Conservation (phyloP, 2,797 vertebrate species). For the Galago senegalensis region DNA sequence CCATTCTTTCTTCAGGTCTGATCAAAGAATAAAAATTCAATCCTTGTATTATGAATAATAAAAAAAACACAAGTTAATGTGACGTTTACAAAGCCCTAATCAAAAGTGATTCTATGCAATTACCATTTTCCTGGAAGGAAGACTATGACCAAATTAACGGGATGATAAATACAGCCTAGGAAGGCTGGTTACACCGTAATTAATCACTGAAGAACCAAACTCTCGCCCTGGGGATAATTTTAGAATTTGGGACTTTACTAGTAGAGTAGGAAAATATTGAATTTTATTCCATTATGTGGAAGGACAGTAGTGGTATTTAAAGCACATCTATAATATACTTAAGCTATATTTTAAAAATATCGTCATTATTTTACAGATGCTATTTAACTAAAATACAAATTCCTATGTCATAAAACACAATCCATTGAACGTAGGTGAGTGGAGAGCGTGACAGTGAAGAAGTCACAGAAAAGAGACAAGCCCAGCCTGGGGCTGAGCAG, state of each 20-base stretch:
- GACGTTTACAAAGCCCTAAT: slow-evolving; percentile 60
- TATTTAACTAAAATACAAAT: slow-evolving; percentile 56
- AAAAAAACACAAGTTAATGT: not conserved
- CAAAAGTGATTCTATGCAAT: slow-evolving; percentile 50
- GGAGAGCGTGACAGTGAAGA: not conserved
- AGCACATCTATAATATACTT: not conserved
- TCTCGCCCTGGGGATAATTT: slow-evolving; percentile 33
- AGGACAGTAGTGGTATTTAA: not conserved
- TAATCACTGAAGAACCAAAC: not conserved
- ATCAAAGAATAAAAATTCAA: slow-evolving; percentile 51
- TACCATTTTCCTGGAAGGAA: slow-evolving; percentile 63
- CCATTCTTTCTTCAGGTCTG: not conserved
- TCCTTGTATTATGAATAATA: slow-evolving; percentile 30
- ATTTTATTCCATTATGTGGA: slow-evolving; percentile 53
- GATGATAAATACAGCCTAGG: slow-evolving; percentile 35
- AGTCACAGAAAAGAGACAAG: not conserved
- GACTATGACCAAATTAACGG: slow-evolving; percentile 46
- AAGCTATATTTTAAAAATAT: slow-evolving; percentile 46
- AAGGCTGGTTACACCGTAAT: not conserved
- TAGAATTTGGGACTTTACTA: slow-evolving; percentile 30
- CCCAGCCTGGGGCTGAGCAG: not conserved
- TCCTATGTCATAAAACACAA: not conserved
- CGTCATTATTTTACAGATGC: slow-evolving; percentile 64
- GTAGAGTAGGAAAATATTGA: not conserved
- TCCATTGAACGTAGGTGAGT: not conserved